These are phyloP conservation scores for Pseudochromis fuscus DNA, from an alignment of 2,797 vertebrate genomes.

Conservation along the genomic window DNA sequence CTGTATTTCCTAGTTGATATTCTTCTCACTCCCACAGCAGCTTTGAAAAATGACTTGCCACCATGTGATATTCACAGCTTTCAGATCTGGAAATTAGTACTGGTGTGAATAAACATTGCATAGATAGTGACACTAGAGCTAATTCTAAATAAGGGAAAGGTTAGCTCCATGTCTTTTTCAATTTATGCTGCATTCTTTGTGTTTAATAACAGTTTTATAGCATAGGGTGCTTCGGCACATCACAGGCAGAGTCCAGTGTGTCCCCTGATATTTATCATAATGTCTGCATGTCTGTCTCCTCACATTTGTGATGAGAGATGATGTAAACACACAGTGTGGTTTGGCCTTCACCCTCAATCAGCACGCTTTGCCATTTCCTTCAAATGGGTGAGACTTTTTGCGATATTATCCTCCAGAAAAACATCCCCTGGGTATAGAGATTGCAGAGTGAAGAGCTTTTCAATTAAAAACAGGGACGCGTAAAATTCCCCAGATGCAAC, in stretches of 20 bases:
- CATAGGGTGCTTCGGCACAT: constrained; percentile 6
- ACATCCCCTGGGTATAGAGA: constrained; percentile 34
- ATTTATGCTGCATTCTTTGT: constrained; percentile 18
- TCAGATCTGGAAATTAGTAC: constrained; percentile 46
- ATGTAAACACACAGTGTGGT: constrained; percentile 11
- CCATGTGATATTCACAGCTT: constrained; percentile 53
- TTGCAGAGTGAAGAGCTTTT: constrained; percentile 54
- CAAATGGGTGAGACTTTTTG: constrained; percentile 40
- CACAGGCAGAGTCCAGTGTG: not conserved
- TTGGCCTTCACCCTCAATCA: constrained; percentile 22
- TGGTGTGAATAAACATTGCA: constrained; percentile 51
- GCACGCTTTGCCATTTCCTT: constrained; percentile 43
- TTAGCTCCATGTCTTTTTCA: constrained; percentile 3
- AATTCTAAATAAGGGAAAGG: constrained; percentile 27
- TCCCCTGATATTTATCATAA: constrained; percentile 3
- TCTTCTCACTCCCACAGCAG: constrained; percentile 37
- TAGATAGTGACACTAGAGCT: constrained; percentile 33
- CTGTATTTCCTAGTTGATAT: constrained; percentile 23
- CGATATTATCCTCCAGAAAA: constrained; percentile 41
- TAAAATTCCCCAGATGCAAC: constrained; percentile 52
- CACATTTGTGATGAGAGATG: constrained; percentile 18
- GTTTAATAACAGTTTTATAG: constrained; percentile 6
- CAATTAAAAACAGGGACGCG: constrained; percentile 61
- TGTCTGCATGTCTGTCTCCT: constrained; percentile 5
- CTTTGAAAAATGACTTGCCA: constrained; percentile 43